Evolutionary conservation across 2,113 vertebrate genomes (phyloP), one percentile per base, ranked within the genome.

Genomic region (Irena cyanogastra): DNA sequence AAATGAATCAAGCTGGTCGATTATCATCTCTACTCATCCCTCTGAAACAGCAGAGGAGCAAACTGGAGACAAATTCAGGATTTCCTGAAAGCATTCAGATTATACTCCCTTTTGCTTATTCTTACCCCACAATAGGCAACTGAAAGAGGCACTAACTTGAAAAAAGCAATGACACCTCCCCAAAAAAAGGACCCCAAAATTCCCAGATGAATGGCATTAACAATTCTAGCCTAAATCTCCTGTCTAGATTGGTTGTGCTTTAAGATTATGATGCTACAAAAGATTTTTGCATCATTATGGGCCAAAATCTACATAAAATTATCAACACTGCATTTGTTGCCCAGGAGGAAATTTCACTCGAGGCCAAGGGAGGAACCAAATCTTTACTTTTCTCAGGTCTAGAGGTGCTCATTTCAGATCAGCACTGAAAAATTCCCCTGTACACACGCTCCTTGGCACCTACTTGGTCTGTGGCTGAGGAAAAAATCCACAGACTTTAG

Each of bases 11-110:
- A 70, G 47, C 59, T 92, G 74, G 42, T 66, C 2, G 1, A 69
- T 95, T 91, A 95, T 88, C 72, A 74, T 65, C 68, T 90, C 56
- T 75, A 65, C 65, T 89, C 39, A 70, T 91, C 41, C 76, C 50
- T 63, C 76, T 93, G 74, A 82, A 94, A 89, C 1, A 93, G 72
- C 33, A 92, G 52, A 92, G 57, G 41, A 84, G 37, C 11, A 94
- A 91, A 89, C 1, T 65, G 47, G 84, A 87, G 72, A 85, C 13
- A 44, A 7, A 41, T n/a, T n/a, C n/a, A 70, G 35, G 33, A 47
- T 70, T 54, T 93, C 84, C 63, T 91, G 84, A 85, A 83, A 94
- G 50, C 66, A 70, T 59, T 83, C 69, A 70, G 42, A 83, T 72
- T 72, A 56, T 31, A 18, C 14, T 86, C 54, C 11, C 18, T 81